phyloP scores from a whole-genome alignment of 2,797 vertebrate genomes.

The Cercopithecus hamlyni region DNA sequence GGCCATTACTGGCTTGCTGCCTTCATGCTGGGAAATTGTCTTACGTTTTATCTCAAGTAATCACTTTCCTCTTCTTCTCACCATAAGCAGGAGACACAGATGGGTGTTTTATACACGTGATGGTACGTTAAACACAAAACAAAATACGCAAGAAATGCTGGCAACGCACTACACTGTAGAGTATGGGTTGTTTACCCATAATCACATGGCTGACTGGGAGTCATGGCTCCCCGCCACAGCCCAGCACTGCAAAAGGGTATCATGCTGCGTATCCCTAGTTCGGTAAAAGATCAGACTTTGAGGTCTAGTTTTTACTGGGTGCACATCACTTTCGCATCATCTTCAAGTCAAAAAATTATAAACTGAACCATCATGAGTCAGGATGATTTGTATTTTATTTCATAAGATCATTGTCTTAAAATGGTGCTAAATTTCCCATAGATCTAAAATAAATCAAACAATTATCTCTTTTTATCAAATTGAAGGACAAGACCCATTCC shows the following conservation, averaged over 20 bases:
- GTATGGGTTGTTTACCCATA: background rate
- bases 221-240: background rate
- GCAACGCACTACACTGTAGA: background rate
- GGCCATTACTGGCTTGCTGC: background rate
- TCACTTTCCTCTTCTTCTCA: background rate
- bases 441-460: background rate
- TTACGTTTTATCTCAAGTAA: background rate
- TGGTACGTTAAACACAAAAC: background rate
- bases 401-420: background rate
- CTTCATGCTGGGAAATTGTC: background rate
- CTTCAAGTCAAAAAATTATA: background rate
- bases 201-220: background rate
- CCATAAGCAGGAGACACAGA: background rate
- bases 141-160: background rate
- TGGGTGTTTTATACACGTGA: background rate
- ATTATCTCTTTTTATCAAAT: constrained; percentile 36
- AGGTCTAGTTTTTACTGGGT: background rate
- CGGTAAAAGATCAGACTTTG: background rate
- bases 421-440: background rate
- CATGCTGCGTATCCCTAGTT: background rate
- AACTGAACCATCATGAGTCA: background rate
- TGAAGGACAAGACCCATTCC: background rate
- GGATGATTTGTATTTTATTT: background rate
- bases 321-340: background rate
- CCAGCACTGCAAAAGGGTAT: background rate